Evolutionary conservation across 37 sponge, comb jelly and placozoan species (phyloP).

Genomic region (Lycopodina hypogea): DNA sequence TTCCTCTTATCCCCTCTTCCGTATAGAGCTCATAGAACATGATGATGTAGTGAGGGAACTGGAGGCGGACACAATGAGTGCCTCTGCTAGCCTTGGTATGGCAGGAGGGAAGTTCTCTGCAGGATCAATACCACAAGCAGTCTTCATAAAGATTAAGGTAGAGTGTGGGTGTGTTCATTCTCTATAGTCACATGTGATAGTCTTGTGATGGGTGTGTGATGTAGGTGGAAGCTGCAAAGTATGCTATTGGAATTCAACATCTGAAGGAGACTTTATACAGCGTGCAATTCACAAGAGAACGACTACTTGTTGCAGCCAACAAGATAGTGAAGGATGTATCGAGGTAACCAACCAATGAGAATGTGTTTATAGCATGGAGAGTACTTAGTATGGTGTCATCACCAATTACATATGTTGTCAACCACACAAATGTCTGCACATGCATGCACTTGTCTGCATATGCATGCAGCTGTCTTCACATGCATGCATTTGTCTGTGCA

Average conservation of each 20-base stretch:
- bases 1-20: background rate
- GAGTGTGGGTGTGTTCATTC: background rate
- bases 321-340: conserved; percentile 76
- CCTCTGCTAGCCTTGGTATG: conserved; percentile 34
- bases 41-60: conserved; percentile 65
- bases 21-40: conserved; percentile 58
- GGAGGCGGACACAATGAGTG: conserved; percentile 55
- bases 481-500: too few species aligned
- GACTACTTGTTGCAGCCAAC: conserved; percentile 57
- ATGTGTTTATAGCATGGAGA: too few species aligned
- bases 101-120: conserved; percentile 21
- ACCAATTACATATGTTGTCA: too few species aligned
- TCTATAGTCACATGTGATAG: background rate
- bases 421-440: too few species aligned
- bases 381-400: too few species aligned
- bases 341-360: conserved; percentile 22
- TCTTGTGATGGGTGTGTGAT: conserved; percentile 1
- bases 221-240: conserved; percentile 73
- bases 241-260: conserved; percentile 65
- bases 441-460: too few species aligned
- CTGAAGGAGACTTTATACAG: conserved; percentile 63
- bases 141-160: conserved; percentile 58
- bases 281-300: conserved; percentile 59
- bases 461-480: too few species aligned
- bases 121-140: conserved; percentile 48